Conservation (phyloP, 2,888 invertebrate species). For the Erynnis tages region DNA sequence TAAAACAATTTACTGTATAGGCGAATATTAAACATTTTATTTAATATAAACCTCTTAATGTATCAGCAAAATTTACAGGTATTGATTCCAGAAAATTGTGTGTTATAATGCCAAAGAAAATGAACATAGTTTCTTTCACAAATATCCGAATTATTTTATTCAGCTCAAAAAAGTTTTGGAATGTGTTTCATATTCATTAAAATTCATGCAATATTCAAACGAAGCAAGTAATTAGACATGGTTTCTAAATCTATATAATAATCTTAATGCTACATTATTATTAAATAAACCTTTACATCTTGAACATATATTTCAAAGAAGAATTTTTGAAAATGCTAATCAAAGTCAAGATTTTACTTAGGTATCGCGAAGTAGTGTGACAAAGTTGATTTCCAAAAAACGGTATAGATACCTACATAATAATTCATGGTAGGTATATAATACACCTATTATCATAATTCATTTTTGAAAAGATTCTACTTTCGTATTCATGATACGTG, state of each 20-base stretch:
- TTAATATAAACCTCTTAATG: constrained; percentile 68
- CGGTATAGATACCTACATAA: constrained; percentile 54
- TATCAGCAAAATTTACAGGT: constrained; percentile 51
- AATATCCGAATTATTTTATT: neutral
- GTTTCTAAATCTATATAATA: constrained; percentile 38
- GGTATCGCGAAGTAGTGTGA: constrained; percentile 54
- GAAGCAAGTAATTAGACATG: constrained; percentile 21
- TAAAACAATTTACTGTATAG: constrained; percentile 55
- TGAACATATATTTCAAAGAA: constrained; percentile 51
- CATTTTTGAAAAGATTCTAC: constrained; percentile 44
- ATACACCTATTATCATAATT: constrained; percentile 45
- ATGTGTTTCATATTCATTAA: constrained; percentile 15
- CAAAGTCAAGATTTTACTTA: constrained; percentile 2
- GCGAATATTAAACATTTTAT: constrained; percentile 75
- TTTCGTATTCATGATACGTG: constrained; percentile 52
- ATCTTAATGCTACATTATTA: constrained; percentile 59
- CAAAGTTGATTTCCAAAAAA: constrained; percentile 58
- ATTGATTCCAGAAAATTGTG: constrained; percentile 29
- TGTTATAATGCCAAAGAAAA: constrained; percentile 23
- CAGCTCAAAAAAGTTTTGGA: constrained; percentile 4
- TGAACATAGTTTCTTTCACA: constrained; percentile 1
- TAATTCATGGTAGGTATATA: constrained; percentile 36
- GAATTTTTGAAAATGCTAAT: constrained; percentile 30
- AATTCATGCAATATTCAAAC: constrained; percentile 28
- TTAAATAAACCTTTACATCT: constrained; percentile 61